Conservation (phyloP, 1,140 invertebrate genomes). For the Drosophila azteca region DNA sequence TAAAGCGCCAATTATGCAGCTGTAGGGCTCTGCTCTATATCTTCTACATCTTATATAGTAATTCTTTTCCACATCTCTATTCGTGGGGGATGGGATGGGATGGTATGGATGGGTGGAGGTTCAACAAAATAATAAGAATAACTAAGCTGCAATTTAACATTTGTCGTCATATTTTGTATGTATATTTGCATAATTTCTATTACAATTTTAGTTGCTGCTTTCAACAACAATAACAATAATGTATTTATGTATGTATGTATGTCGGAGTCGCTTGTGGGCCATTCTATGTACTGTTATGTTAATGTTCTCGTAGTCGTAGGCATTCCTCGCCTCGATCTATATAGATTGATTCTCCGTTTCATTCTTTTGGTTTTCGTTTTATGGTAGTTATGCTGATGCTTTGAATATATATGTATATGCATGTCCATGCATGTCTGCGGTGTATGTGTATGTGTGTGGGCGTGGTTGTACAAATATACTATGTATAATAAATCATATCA, state of each 20-base stretch:
- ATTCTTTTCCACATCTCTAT: constrained; percentile 17
- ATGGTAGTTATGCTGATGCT: constrained; percentile 62
- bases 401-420: constrained; percentile 57
- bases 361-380: constrained; percentile 26
- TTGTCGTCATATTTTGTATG: constrained; percentile 72
- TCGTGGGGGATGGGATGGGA: neutral
- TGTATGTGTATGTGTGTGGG: constrained; percentile 39
- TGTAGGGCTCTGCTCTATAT: no score
- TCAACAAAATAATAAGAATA: constrained; percentile 66
- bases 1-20: neutral
- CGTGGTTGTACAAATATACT: constrained; percentile 33
- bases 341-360: constrained; percentile 63
- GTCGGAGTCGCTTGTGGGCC: constrained; percentile 33
- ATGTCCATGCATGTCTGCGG: constrained; percentile 42
- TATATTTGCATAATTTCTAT: constrained; percentile 81
- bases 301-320: constrained; percentile 38
- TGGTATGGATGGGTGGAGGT: constrained; percentile 11
- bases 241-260: constrained; percentile 60
- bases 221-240: constrained; percentile 82
- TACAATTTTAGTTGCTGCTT: constrained; percentile 81
- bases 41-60: constrained; percentile 42
- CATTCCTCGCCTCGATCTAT: constrained; percentile 39
- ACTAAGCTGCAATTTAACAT: constrained; percentile 78
- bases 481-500: no score
- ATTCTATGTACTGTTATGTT: constrained; percentile 44